Evolutionary conservation across 2,113 vertebrate species (phyloP), one percentile per base, ranked within the genome.

Genomic region (Cheirogaleus medius): DNA sequence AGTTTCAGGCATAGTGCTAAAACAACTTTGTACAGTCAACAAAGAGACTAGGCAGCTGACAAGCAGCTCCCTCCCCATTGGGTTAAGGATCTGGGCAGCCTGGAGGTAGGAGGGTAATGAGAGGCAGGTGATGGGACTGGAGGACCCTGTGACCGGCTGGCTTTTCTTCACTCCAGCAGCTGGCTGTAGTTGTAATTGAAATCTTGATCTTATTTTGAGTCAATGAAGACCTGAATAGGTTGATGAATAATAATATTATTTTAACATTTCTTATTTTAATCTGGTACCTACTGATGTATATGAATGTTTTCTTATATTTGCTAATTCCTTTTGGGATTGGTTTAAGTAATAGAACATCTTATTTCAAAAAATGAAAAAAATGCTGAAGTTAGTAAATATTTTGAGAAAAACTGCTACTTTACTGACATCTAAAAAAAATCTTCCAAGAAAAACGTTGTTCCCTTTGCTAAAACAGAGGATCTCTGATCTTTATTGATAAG

Each of bases 301-400:
- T 8, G 54, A 56, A 56, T 56, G 54, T 56, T 56, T 56, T 56
- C 54, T 56, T 56, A 56, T 21, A 56, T 56, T 10, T 89, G n/a
- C 15, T 37, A 85, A 39, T 88, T 11, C 60, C 17, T 39, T 87
- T 90, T 68, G 69, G 54, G n/a, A 71, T 90, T 78, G 63, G 12
- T 76, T 93, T 89, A 95, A 84, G 58, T 93, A 74, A 60, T 82
- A 66, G 18, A 27, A 34, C 7, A 54, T 78, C 58, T 90, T 87
- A 73, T 73, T 96, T 73, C 92, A 90, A 87, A 84, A 97, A 97
- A 47, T 44, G 54, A 90, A 20, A 85, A 86, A 83, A 87, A 39
- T 69, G n/a, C 52, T 56, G 15, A 87, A 58, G 32, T 84, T 39
- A 11, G 18, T 84, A 76, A 25, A 83, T 54, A 47, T 93, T 92